Conservation (phyloP, 2,113 vertebrate species). For the Psettodes erumei region DNA sequence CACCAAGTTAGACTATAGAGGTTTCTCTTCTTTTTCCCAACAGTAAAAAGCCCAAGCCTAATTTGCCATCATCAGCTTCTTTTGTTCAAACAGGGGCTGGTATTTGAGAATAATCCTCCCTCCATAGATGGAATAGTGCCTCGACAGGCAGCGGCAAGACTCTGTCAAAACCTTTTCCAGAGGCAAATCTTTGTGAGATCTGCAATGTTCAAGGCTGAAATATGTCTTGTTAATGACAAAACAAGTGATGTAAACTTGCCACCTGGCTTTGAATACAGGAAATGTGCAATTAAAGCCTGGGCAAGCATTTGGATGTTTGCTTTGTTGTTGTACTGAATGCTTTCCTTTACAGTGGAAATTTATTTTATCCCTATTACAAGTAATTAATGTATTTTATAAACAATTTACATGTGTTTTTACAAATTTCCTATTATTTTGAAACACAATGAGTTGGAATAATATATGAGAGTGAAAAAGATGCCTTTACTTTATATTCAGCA, state of each 20-base stretch:
- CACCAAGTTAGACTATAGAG: constrained; percentile 81
- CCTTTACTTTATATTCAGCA: constrained; percentile 71
- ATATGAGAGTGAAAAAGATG: constrained; percentile 19
- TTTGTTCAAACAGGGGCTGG: constrained; percentile 85
- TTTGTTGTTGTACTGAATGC: neutral
- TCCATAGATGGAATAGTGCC: constrained; percentile 82
- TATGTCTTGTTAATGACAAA: constrained; percentile 76
- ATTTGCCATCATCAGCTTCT: constrained; percentile 87
- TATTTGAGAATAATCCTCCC: constrained; percentile 87
- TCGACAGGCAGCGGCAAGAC: constrained; percentile 86
- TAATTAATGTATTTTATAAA: neutral
- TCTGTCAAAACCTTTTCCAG: constrained; percentile 79
- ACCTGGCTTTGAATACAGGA: constrained; percentile 53
- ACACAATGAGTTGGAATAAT: neutral
- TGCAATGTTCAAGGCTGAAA: constrained; percentile 75
- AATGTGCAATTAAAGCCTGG: constrained; percentile 46
- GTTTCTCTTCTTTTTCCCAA: constrained; percentile 75
- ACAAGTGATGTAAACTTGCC: constrained; percentile 70
- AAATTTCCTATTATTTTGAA: constrained; percentile 1
- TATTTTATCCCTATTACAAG: neutral
- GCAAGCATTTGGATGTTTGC: constrained; percentile 9
- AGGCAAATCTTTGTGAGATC: constrained; percentile 77
- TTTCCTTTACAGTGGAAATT: neutral
- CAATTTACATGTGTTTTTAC: neutral
- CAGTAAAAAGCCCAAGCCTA: constrained; percentile 82